Evolutionary conservation across 2,888 invertebrate genomes (phyloP).

Genomic region (Eupithecia abbreviata): DNA sequence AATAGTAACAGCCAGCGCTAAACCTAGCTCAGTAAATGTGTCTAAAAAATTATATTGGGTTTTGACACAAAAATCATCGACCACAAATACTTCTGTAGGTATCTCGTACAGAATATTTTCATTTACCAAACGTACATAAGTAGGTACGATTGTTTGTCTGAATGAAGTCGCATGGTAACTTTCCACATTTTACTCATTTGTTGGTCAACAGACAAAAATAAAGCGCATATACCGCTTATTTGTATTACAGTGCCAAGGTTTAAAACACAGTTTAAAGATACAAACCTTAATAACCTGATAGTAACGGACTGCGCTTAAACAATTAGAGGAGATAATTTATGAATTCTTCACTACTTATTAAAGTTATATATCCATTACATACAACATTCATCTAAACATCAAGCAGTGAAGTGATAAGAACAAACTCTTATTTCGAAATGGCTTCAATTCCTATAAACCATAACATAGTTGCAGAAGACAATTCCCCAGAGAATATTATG

Average conservation of each 20-base stretch:
- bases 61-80: background rate
- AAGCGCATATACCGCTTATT: background rate
- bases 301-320: constrained; percentile 11
- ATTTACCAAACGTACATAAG: background rate
- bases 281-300: background rate
- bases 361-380: constrained; percentile 22
- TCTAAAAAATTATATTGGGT: background rate
- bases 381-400: constrained; percentile 39
- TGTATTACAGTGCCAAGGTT: background rate
- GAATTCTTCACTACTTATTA: constrained; percentile 18
- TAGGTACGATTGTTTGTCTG: background rate
- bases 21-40: background rate
- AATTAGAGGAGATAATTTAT: background rate
- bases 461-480: constrained; percentile 19
- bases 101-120: background rate
- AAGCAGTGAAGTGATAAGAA: constrained; percentile 42
- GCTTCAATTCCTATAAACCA: constrained; percentile 49
- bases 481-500: background rate
- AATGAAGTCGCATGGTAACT: background rate
- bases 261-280: background rate
- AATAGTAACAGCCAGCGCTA: background rate
- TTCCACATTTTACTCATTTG: background rate
- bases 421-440: constrained; percentile 37
- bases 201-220: background rate
- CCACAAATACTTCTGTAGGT: background rate